Percentiles rank a stretch among this genome's conserved stretches.
phyloP scores from a whole-genome alignment of 2,797 vertebrate genomes.

The Sebastes minor region DNA sequence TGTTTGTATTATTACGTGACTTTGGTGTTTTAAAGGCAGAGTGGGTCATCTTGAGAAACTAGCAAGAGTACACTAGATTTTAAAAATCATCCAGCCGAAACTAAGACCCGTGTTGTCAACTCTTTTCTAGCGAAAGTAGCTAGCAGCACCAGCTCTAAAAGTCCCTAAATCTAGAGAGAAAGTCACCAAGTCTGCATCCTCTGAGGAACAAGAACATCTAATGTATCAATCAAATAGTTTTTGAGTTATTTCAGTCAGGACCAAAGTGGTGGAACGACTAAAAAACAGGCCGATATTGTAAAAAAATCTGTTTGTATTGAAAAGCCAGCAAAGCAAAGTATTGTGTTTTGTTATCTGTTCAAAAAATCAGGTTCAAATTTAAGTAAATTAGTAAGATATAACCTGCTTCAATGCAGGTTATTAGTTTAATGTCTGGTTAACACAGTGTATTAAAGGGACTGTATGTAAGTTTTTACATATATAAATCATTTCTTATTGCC shows the following conservation, averaged over 20 bases:
- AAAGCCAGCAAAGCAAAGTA: not conserved
- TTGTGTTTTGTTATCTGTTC: not conserved
- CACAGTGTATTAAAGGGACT: not conserved
- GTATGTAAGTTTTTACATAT: too few relatives aligned
- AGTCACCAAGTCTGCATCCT: not conserved
- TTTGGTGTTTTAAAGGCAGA: too few relatives aligned
- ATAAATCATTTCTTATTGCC: too few relatives aligned
- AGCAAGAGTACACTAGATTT: too few relatives aligned
- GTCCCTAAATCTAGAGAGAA: too few relatives aligned
- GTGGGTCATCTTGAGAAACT: too few relatives aligned
- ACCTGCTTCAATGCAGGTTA: not conserved
- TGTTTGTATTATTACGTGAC: too few relatives aligned
- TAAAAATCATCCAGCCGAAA: too few relatives aligned
- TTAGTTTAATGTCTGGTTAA: not conserved
- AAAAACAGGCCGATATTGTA: not conserved
- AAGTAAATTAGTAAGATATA: not conserved
- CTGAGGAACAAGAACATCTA: not conserved
- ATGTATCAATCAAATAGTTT: not conserved
- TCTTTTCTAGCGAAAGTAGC: too few relatives aligned
- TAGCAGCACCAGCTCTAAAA: too few relatives aligned
- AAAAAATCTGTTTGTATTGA: not conserved
- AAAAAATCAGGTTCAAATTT: not conserved
- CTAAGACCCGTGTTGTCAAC: too few relatives aligned
- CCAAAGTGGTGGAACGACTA: not conserved
- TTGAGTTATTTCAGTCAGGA: not conserved